Percentiles rank a stretch among this genome's conserved stretches.
Evolutionary conservation across 92 coral and sea anemone genomes (phyloP).

Genomic region (Metridium senile): DNA sequence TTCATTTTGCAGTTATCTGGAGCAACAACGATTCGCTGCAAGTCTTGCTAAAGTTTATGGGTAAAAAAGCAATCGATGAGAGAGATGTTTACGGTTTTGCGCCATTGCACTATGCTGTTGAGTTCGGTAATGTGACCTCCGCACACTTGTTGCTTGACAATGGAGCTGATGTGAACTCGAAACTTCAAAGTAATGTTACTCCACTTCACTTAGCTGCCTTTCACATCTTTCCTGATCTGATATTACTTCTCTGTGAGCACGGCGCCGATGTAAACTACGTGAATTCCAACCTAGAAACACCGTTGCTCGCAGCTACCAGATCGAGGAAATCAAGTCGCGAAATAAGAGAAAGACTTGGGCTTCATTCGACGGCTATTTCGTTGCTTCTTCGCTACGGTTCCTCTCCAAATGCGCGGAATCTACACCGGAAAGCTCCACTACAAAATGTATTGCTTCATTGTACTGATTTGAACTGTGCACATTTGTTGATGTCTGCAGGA

Average conservation of each 20-base stretch:
- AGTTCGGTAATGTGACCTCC: conserved; percentile 25
- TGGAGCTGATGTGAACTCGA: conserved; percentile 37
- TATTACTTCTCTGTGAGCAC: conserved; percentile 53
- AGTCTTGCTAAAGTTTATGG: conserved; percentile 10
- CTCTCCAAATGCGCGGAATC: conserved; percentile 37
- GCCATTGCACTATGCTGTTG: conserved; percentile 67
- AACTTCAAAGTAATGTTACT: conserved; percentile 28
- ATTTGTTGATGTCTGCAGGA: conserved; percentile 32
- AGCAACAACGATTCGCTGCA: conserved; percentile 1
- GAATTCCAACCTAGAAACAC: conserved; percentile 49
- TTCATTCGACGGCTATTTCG: conserved; percentile 55
- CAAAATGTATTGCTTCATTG: conserved; percentile 13
- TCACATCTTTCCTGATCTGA: conserved; percentile 51
- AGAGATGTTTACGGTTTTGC: conserved; percentile 56
- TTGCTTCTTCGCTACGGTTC: conserved; percentile 69
- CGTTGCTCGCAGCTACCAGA: conserved; percentile 55
- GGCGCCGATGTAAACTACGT: conserved; percentile 65
- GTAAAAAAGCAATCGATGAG: conserved; percentile 25
- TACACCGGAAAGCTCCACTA: conserved; percentile 8
- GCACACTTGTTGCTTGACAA: conserved; percentile 5
- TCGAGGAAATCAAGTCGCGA: conserved; percentile 35
- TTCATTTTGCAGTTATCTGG: conserved; percentile 49
- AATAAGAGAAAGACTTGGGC: conserved; percentile 46
- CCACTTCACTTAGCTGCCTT: conserved; percentile 67
- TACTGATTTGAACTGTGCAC: conserved; percentile 20